Conservation (phyloP, 2,888 invertebrate species). For the Aporophyla nigra region DNA sequence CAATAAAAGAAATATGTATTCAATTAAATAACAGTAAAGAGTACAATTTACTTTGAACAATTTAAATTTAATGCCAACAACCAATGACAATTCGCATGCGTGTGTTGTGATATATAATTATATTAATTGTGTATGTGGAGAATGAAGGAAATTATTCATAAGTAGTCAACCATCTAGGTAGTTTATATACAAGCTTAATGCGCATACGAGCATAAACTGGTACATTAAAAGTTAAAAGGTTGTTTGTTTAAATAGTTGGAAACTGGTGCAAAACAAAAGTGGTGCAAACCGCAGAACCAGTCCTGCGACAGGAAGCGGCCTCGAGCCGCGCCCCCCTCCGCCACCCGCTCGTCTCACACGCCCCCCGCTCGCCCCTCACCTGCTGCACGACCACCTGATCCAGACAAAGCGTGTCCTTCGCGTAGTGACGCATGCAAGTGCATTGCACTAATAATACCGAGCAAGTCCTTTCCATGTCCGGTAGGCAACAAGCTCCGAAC, state of each 20-base stretch:
- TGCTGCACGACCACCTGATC: slow-evolving; percentile 84
- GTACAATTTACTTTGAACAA: slow-evolving; percentile 18
- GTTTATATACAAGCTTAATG: slow-evolving; percentile 51
- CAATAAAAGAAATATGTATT: slow-evolving; percentile 17
- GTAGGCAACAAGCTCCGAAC: slow-evolving; percentile 76
- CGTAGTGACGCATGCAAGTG: slow-evolving; percentile 88
- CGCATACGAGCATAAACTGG: slow-evolving; percentile 60
- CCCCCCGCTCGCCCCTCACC: slow-evolving; percentile 67
- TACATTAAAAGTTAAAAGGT: slow-evolving; percentile 81
- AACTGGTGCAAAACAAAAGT: slow-evolving; percentile 89
- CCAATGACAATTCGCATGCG: slow-evolving; percentile 25
- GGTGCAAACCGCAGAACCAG: slow-evolving; percentile 89
- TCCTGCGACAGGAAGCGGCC: slow-evolving; percentile 89
- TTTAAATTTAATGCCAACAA: slow-evolving; percentile 24
- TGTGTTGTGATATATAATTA: slow-evolving; percentile 29
- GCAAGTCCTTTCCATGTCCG: slow-evolving; percentile 85
- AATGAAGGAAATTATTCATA: slow-evolving; percentile 52
- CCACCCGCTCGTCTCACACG: slow-evolving; percentile 46
- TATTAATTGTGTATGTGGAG: slow-evolving; percentile 39
- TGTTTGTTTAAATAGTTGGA: slow-evolving; percentile 80
- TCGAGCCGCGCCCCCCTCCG: slow-evolving; percentile 75
- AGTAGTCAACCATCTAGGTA: slow-evolving; percentile 53
- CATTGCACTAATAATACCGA: slow-evolving; percentile 87
- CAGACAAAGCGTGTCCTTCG: slow-evolving; percentile 90
- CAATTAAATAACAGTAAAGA: slow-evolving; percentile 40